Evolutionary conservation across 2,888 invertebrate species (phyloP), one percentile per base, ranked within the genome.

Genomic region (Antheraea assamensis): DNA sequence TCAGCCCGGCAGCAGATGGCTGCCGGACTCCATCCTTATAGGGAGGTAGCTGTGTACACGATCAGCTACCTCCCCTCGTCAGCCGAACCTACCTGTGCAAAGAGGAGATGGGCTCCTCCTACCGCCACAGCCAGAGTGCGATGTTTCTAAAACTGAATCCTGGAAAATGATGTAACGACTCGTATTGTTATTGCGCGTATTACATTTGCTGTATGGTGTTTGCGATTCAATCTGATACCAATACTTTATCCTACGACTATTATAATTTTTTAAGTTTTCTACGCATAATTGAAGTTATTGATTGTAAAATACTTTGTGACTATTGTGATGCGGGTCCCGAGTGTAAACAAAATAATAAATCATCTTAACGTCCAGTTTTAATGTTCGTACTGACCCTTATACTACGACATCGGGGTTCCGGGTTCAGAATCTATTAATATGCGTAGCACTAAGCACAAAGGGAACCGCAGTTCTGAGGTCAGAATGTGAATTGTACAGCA

Each of bases 241-340:
- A 8, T 21, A 58, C 24, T 10, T 24, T 55, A 1, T 55, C 3
- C 55, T 58, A 10, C n/a, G 1, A 5, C n/a, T n/a, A n/a, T n/a
- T n/a, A n/a, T n/a, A n/a, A n/a, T n/a, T n/a, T n/a, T n/a, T n/a
- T n/a, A n/a, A n/a, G 10, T 24, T 31, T 17, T 66, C 4, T 35
- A n/a, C n/a, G n/a, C n/a, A n/a, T 10, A 35, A n/a, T 4, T 19
- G 31, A 31, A 73, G 10, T 35, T 10, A 31, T 55, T 71, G 19
- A 66, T 70, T 55, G 42, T 24, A 35, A 70, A 70, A 73, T 73
- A 70, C 42, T 73, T 58, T 58, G 55, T 66, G 31, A 31, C 49
- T 52, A 70, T 70, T 68, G 31, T 49, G n/a, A 73, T 73, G 58
- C 70, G 73, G 73, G 73, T 58, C 42, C 70, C 58, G 70, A n/a